phyloP scores from a whole-genome alignment of 2,113 vertebrate species.

The Cyanocitta stelleri region DNA sequence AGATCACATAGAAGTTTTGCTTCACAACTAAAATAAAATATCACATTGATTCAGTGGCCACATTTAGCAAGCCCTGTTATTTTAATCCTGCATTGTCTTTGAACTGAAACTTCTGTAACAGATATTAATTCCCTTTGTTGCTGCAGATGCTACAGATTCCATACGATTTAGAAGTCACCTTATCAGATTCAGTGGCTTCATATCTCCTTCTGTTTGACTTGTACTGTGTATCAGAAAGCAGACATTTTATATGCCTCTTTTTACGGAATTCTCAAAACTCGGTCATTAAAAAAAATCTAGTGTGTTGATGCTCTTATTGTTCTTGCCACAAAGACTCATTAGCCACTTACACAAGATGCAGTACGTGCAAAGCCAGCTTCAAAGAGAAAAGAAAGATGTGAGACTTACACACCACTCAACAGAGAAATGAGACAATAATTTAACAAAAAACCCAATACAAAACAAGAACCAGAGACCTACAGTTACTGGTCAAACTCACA shows the following conservation, averaged over 20 bases:
- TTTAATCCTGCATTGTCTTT: background rate
- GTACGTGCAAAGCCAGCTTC: background rate
- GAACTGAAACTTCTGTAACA: background rate
- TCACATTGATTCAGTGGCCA: background rate
- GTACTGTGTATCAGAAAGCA: background rate
- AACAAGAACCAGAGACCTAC: background rate
- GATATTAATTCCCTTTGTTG: background rate
- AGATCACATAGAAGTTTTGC: background rate
- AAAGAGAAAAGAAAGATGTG: background rate
- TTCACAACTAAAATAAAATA: background rate
- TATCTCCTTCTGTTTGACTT: background rate
- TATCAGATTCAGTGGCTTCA: background rate
- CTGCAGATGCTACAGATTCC: background rate
- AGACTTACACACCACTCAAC: background rate
- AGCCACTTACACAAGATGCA: background rate
- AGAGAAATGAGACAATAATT: background rate
- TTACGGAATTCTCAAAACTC: background rate
- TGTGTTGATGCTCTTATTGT: background rate
- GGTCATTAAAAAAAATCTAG: background rate
- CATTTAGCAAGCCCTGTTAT: background rate
- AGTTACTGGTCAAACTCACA: background rate
- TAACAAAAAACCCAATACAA: rapidly evolving
- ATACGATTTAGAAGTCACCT: background rate
- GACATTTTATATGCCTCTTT: background rate
- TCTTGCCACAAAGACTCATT: background rate